Base-by-base conservation (phyloP, 2,113 vertebrate species). In the Channa argus region DNA sequence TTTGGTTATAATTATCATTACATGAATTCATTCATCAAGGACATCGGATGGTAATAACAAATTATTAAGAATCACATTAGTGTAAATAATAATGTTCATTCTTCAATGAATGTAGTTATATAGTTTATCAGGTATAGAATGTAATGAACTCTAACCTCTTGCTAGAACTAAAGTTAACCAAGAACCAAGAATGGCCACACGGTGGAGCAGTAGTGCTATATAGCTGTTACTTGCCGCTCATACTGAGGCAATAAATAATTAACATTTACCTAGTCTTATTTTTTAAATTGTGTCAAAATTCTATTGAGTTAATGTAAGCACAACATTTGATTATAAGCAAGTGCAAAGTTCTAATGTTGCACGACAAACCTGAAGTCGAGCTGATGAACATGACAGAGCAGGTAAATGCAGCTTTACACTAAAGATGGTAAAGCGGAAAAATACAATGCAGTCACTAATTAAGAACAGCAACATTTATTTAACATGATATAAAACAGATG, bases 401-500 rank as follows among this genome's bases (percentile, higher is more conserved):
- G 24, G 24, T 24, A 12, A 41, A 34, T 41, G 4, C 5, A 55
- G 14, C 39, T 24, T 41, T 6, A 10, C 34, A 14, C 37, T 13
- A 74, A 33, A 2, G 7, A 1, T 6, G 5, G 13, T 24, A 9
- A 68, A 24, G 24, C n/a, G 24, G 24, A 24, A 24, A 69, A 68
- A 59, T 6, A 77, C 43, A 79, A 67, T 7, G 3, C 36, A 73
- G 39, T 6, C 10, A 14, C 37, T 53, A 43, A 11, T 80, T 91
- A 91, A 87, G 87, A 92, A 92, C 78, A 69, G 79, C 70, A 86
- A 93, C 89, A 88, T 93, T 92, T 93, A 93, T 92, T 93, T 86
- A 80, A 88, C 83, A 89, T 91, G 86, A 78, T 93, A 93, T 86
- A 92, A 93, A 93, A 92, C 92, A 91, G 88, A 91, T 90, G 90